Evolutionary conservation across 2,888 invertebrate species (phyloP).

Genomic region (Epirrhoe alternata): DNA sequence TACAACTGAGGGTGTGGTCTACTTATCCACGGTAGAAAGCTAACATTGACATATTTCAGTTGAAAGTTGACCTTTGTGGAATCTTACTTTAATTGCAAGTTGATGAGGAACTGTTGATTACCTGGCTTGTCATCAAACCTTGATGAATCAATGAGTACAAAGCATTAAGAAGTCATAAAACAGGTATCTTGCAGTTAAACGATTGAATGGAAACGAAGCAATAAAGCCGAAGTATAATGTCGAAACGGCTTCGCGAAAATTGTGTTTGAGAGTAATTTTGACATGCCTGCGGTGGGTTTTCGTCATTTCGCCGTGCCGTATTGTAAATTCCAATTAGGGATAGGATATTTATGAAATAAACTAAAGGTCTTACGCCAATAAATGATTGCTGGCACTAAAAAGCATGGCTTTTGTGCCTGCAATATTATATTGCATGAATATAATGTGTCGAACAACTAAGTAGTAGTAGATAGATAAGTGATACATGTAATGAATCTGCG

Average conservation of each 20-base stretch:
- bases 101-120: neutral
- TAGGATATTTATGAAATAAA: constrained; percentile 36
- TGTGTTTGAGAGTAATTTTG: constrained; percentile 46
- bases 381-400: constrained; percentile 20
- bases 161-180: neutral
- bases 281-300: constrained; percentile 60
- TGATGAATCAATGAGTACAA: neutral
- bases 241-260: constrained; percentile 56
- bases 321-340: constrained; percentile 49
- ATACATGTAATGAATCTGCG: neutral
- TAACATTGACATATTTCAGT: constrained; percentile 8
- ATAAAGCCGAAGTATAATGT: constrained; percentile 36
- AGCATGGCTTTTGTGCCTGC: constrained; percentile 11
- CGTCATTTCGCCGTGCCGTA: constrained; percentile 50
- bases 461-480: neutral
- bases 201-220: neutral
- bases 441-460: neutral
- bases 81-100: neutral
- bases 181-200: neutral
- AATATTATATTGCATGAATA: neutral
- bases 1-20: constrained; percentile 13
- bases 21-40: constrained; percentile 20
- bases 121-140: neutral
- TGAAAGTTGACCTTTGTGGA: neutral
- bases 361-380: constrained; percentile 30